Conservation (phyloP, 2,113 vertebrate species). For the Sinocyclocheilus grahami region DNA sequence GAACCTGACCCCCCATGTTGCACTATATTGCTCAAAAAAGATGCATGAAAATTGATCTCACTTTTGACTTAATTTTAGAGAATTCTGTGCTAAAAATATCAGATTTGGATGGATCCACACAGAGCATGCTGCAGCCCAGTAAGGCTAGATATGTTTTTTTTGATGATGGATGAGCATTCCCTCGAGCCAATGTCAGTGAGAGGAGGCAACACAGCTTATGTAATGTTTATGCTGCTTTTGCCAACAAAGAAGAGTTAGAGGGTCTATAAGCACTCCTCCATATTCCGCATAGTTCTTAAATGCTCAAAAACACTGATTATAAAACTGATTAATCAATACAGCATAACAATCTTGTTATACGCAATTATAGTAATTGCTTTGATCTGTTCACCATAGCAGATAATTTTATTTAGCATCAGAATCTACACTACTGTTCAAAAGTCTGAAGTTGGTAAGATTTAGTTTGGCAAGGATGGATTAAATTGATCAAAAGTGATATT, state of each 20-base stretch:
- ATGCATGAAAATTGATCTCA: slow-evolving; percentile 3
- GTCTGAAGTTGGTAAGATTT: background rate
- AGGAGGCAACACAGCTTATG: slow-evolving; percentile 2
- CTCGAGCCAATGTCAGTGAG: background rate
- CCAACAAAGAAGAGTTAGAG: background rate
- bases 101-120: slow-evolving; percentile 7
- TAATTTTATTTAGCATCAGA: background rate
- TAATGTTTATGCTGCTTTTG: slow-evolving; percentile 32
- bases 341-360: background rate
- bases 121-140: background rate
- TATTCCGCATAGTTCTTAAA: background rate
- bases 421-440: background rate
- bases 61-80: background rate
- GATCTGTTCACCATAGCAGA: background rate
- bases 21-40: background rate
- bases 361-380: background rate
- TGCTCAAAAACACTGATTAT: background rate
- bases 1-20: background rate
- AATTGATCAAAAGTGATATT: background rate
- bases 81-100: background rate
- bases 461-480: background rate
- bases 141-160: background rate
- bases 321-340: background rate
- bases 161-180: slow-evolving; percentile 25
- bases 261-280: background rate